Evolutionary conservation across 1,140 invertebrate genomes (phyloP).

Genomic region (Heliconius melpomene): DNA sequence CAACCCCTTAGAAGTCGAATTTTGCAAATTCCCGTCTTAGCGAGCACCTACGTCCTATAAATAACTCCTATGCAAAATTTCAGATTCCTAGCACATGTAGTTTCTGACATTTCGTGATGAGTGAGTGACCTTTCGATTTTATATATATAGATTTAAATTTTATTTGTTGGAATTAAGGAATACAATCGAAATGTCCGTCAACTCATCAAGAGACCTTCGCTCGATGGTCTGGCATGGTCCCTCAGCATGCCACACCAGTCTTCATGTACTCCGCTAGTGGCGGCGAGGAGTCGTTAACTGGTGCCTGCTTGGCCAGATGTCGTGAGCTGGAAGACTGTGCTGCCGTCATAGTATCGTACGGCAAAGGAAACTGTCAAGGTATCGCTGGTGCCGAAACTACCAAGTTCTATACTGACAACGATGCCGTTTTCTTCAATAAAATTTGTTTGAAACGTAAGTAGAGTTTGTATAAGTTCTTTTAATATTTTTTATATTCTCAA

Average conservation of each 20-base stretch:
- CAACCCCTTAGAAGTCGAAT: too few relatives aligned
- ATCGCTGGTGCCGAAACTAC: constrained; percentile 47
- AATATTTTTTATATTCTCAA: too few relatives aligned
- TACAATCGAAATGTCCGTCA: constrained; percentile 48
- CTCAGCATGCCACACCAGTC: constrained; percentile 57
- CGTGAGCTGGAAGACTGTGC: constrained; percentile 64
- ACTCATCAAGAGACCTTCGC: constrained; percentile 51
- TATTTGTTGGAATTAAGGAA: constrained; percentile 20
- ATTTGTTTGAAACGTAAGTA: constrained; percentile 67
- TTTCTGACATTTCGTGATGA: too few relatives aligned
- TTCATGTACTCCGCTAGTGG: constrained; percentile 73
- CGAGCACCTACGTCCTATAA: too few relatives aligned
- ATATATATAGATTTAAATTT: not conserved
- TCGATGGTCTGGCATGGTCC: constrained; percentile 67
- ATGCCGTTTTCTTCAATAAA: constrained; percentile 74
- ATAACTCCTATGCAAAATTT: too few relatives aligned
- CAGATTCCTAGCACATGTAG: too few relatives aligned
- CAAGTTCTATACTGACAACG: constrained; percentile 60
- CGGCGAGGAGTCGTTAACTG: constrained; percentile 65
- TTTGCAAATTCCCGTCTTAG: too few relatives aligned
- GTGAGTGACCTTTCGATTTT: too few relatives aligned
- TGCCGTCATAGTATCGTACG: constrained; percentile 58
- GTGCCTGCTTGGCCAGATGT: constrained; percentile 63
- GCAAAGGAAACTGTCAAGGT: constrained; percentile 66
- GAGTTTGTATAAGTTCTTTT: not conserved